Base-by-base conservation (phyloP, 2,888 invertebrate genomes). In the Drosophila pegasa region DNA sequence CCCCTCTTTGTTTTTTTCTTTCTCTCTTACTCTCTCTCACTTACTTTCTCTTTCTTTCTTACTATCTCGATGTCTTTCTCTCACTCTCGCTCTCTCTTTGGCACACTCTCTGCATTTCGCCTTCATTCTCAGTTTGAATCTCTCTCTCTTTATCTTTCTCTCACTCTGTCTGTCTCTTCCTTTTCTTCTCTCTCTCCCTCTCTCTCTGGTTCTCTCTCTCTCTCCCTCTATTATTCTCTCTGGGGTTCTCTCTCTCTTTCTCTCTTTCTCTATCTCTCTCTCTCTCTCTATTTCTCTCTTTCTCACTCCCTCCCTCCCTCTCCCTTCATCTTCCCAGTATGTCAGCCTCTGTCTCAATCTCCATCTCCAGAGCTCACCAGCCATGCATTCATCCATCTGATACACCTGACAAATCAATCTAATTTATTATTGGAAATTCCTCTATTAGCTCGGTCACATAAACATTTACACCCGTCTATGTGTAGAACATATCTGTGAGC, bases 381-480 rank as follows among this genome's bases (percentile, higher is more conserved):
- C n/a, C n/a, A n/a, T n/a, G n/a, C 40, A 3, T 22, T 8, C 25
- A 22, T 8, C 8, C 27, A 27, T 12, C 27, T 12, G 7, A 16
- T 12, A 45, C 6, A n/a, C n/a, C n/a, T n/a, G n/a, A n/a, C n/a
- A n/a, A 6, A 29, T 45, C 27, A 45, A 27, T 45, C 45, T 29
- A 16, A 18, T 27, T 27, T 27, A 16, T 45, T 9, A 16, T 27
- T 45, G 10, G 9, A 29, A 45, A 27, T 45, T 45, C 12, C 45
- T 16, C 45, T 16, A 45, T 29, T 27, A 27, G 12, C 45, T 18
- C 27, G 12, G 27, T 45, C 45, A 16, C 45, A 50, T 33, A 22
- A 31, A 33, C 22, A 50, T 33, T 50, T 50, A n/a, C 9, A n/a
- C 9, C 9, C 8, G n/a, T 8, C 16, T 9, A 25, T 5, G 3